Percentiles rank a stretch among this genome's conserved stretches.
These are phyloP conservation scores for Helicolenus hilgendorfi DNA, from an alignment of 2,797 vertebrate species.

Conservation along the genomic window DNA sequence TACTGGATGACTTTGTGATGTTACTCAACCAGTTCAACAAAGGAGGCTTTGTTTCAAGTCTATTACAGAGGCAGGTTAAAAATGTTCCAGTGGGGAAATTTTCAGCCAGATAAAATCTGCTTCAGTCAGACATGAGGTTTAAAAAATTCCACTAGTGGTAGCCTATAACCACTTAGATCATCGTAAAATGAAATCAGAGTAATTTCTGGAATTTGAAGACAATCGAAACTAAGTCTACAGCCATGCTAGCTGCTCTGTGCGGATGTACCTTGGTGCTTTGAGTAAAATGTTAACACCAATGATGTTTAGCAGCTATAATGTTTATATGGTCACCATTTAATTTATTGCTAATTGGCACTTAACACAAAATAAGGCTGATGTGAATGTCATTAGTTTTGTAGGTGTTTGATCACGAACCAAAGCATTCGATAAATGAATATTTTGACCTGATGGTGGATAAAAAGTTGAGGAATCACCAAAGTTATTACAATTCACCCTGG, in stretches of 20 bases:
- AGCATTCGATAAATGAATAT: neutral
- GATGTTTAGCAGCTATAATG: neutral
- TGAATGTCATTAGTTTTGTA: neutral
- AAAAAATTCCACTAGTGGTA: neutral
- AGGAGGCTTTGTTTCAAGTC: conserved; percentile 23
- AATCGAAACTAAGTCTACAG: neutral
- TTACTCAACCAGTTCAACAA: conserved; percentile 37
- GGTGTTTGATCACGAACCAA: neutral
- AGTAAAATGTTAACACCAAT: neutral
- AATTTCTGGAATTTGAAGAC: neutral
- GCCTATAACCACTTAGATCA: neutral
- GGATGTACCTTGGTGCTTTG: neutral
- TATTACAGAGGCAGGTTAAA: conserved; percentile 34
- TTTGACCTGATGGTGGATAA: neutral
- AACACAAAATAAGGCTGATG: neutral
- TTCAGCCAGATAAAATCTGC: conserved; percentile 6
- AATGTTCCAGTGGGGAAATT: neutral
- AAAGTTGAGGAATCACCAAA: neutral
- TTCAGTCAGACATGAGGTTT: neutral
- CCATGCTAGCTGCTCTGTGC: neutral
- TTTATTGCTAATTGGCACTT: neutral
- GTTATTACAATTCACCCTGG: neutral
- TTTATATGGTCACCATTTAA: neutral
- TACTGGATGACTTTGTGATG: conserved; percentile 27
- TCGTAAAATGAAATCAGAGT: too few species aligned